A percentile compares a stretch with the other conserved stretches of the same genome.
These are phyloP conservation scores for Brachymystax lenok DNA, from an alignment of 2,797 vertebrate genomes.

Conservation along the genomic window DNA sequence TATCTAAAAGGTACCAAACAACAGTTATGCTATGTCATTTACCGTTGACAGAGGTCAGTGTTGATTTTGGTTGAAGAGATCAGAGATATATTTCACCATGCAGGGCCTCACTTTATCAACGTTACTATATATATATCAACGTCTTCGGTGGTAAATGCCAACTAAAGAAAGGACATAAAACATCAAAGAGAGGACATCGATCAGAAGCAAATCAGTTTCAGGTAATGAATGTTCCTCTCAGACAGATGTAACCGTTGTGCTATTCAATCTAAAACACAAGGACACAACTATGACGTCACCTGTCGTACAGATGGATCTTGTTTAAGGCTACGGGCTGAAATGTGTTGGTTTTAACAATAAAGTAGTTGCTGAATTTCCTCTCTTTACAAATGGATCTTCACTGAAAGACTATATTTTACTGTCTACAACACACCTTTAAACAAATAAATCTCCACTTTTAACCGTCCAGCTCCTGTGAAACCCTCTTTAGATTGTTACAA, in stretches of 20 bases:
- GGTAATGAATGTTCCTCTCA: not conserved
- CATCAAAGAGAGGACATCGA: not conserved
- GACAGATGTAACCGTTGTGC: not conserved
- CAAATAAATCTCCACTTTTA: slow-evolving; percentile 21
- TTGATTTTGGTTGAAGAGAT: not conserved
- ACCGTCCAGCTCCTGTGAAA: slow-evolving; percentile 20
- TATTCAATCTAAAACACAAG: slow-evolving; percentile 1
- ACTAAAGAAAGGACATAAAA: not conserved
- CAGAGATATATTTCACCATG: not conserved
- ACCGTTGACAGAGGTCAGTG: not conserved
- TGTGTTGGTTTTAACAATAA: not conserved
- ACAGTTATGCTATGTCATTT: not conserved
- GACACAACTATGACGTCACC: not conserved
- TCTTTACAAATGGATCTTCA: not conserved
- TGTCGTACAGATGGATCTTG: not conserved
- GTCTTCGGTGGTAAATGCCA: not conserved
- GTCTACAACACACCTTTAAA: slow-evolving; percentile 19
- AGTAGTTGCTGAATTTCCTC: not conserved
- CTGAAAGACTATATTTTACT: not conserved
- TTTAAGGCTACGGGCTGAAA: not conserved
- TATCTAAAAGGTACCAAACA: not conserved
- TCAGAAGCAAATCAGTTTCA: not conserved
- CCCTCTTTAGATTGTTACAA: slow-evolving; percentile 52
- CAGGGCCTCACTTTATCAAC: not conserved
- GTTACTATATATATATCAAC: not conserved